Evolutionary conservation across 2,888 invertebrate genomes (phyloP), one percentile per base, ranked within the genome.

Genomic region (Nomada flava): DNA sequence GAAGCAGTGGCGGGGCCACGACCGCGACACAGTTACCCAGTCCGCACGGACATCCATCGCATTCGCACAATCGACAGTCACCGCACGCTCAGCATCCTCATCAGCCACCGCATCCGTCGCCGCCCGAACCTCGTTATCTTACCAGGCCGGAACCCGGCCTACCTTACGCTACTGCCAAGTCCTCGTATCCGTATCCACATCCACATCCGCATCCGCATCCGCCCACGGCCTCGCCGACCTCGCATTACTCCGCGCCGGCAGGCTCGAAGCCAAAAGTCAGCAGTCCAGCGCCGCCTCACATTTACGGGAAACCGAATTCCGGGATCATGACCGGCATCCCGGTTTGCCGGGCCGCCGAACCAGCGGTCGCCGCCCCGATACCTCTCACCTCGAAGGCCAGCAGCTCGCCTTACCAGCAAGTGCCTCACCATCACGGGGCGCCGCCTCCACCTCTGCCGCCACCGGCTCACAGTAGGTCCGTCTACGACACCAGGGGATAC

Each of bases 261-360:
- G 95, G 95, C 86, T 95, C 95, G 93, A 84, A 94, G 93, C 83
- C 95, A 91, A 86, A 93, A 90, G 97, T 97, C 63, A 97, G 96
- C 89, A 96, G 96, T 91, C 97, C 97, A 0, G 97, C 97, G 75
- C 97, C 97, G 63, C 96, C 96, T 70, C 96, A 96, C 91, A 96
- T 97, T 82, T 97, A 97, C 92, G 96, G 96, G 65, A 97, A 96
- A 84, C 93, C 92, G 83, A 94, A 94, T 53, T 95, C 95, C 57
- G 95, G 95, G 20, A 95, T 95, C 74, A 95, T 95, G 83, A 94
- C 95, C 57, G 95, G 95, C 9, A 95, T 95, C 52, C 95, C 95
- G 26, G 94, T 95, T 3, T 94, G 94, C 85, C 94, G 95, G 29
- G 92, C 94, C 85, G 91, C 84, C 88, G 86, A 90, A n/a, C 89